Evolutionary conservation across 1,140 invertebrate genomes (phyloP).

Genomic region (Cydia fagiglandana): DNA sequence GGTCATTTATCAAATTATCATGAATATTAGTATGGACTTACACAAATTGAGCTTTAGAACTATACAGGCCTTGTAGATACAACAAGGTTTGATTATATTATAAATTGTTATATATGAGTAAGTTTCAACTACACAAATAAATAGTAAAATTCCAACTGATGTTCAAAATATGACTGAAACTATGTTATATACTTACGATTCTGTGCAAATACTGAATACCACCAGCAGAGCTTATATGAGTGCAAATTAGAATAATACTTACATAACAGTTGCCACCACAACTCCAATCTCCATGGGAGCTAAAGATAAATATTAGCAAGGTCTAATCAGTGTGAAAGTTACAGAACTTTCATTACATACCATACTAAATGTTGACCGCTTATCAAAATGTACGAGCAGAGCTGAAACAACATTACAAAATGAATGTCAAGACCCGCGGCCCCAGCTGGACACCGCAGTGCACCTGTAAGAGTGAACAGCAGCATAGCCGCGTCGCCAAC

Average conservation of each 20-base stretch:
- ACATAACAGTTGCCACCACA: neutral
- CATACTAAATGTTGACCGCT: neutral
- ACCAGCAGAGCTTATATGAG: neutral
- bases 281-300: neutral
- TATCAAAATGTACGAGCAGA: neutral
- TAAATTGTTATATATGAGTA: no score
- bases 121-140: neutral
- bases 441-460: neutral
- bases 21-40: no score
- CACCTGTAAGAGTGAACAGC: neutral
- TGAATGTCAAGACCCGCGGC: neutral
- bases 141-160: constrained; percentile 15
- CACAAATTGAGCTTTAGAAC: no score
- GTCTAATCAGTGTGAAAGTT: neutral
- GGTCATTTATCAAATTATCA: no score
- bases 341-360: neutral
- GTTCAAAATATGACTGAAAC: neutral
- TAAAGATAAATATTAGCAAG: neutral
- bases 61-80: no score
- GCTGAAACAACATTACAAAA: neutral
- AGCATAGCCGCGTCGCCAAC: neutral
- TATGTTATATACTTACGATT: neutral
- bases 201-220: neutral
- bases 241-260: neutral
- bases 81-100: no score